phyloP scores from a whole-genome alignment of 1,140 invertebrate species.

The Cheumatopsyche charites region DNA sequence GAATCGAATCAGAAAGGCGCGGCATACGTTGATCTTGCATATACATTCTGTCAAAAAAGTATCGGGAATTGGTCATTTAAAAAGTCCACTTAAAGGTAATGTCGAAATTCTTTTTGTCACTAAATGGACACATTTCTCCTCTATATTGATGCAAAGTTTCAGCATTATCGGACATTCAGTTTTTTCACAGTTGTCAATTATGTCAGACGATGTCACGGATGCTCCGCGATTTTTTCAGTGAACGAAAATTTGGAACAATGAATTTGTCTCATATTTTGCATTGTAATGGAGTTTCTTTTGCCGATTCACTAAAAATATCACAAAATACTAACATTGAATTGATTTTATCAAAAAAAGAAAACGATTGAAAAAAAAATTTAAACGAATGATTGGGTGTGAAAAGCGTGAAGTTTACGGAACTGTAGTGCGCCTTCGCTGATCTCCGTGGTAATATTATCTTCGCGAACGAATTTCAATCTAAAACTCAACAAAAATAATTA shows the following conservation, averaged over 20 bases:
- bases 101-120: too few relatives aligned
- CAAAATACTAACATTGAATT: conserved; percentile 21
- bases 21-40: too few relatives aligned
- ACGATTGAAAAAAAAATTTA: too few relatives aligned
- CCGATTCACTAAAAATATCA: conserved; percentile 41
- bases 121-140: conserved; percentile 31
- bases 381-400: too few relatives aligned
- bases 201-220: conserved; percentile 1
- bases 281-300: conserved; percentile 37
- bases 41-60: conserved; percentile 24
- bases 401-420: too few relatives aligned
- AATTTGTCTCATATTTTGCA: conserved; percentile 48
- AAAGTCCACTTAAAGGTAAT: background rate
- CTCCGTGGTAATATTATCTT: too few relatives aligned
- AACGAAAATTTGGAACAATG: conserved; percentile 47
- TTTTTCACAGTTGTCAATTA: conserved; percentile 11
- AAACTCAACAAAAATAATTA: too few relatives aligned
- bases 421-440: too few relatives aligned
- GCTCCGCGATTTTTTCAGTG: conserved; percentile 47
- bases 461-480: too few relatives aligned
- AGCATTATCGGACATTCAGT: conserved; percentile 32
- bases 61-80: conserved; percentile 9
- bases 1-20: too few relatives aligned
- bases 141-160: conserved; percentile 29
- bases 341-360: too few relatives aligned